Base-by-base conservation (phyloP, 2,113 vertebrate genomes). In the Motacilla alba region DNA sequence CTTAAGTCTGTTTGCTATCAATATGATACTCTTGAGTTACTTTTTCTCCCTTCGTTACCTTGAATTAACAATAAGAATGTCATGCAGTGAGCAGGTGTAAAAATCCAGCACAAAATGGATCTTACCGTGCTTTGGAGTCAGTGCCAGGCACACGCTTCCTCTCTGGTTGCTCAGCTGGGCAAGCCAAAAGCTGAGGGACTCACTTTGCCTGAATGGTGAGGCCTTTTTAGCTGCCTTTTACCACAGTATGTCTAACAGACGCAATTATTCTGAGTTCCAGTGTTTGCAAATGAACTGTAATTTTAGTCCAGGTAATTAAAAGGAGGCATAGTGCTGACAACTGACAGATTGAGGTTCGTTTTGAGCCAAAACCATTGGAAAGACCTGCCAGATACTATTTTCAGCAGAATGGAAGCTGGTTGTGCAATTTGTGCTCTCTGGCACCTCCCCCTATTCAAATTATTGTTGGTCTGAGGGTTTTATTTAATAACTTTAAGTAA, bases 291-390 rank as follows among this genome's bases (percentile, higher is more conserved):
- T 76, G 67, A 94, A 82, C 62, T 59, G 39, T 66, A 95, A 91
- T 94, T 95, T 94, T 74, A 91, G 81, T 31, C 47, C 68, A 70
- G 75, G 82, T 93, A 95, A 89, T 95, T 88, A 91, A 94, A 95
- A 91, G 55, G 87, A 95, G 75, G 63, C 33, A 75, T n/a, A 69
- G 53, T 41, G 55, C 87, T 94, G 84, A 91, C 88, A 95, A 55
- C 59, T 77, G 84, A 93, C n/a, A 69, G 82, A 90, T 66, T 0
- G 0, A 73, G 50, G 50, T 37, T 92, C 13, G 5, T 76, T 92
- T 58, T 75, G 50, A 93, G 85, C 82, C 88, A 96, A 93, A 96
- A 91, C 63, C 72, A 93, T 83, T 62, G 70, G 49, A 96, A 90
- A 52, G 37, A 90, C 43, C 62, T 73, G 82, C 88, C 90, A 96